Evolutionary conservation across 2,113 vertebrate species (phyloP).

Genomic region (Corythoichthys haematopterus): DNA sequence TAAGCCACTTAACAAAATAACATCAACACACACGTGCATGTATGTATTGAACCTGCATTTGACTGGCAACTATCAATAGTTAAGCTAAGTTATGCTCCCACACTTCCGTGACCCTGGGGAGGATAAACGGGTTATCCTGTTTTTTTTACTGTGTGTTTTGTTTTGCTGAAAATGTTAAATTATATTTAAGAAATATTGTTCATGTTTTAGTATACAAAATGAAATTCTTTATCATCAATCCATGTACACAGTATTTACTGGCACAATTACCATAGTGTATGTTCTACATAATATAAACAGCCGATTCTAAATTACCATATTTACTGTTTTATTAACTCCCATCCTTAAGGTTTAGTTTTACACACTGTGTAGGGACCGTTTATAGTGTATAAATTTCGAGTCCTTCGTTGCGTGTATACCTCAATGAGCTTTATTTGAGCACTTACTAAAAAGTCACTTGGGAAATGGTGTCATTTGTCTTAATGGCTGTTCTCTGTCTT

Average conservation of each 20-base stretch:
- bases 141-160: too few species aligned
- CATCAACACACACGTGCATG: too few species aligned
- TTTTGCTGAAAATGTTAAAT: too few species aligned
- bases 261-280: conserved; percentile 58
- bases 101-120: too few species aligned
- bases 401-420: conserved; percentile 54
- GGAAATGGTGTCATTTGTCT: conserved; percentile 46
- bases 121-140: too few species aligned
- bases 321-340: conserved; percentile 38
- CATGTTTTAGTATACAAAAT: too few species aligned
- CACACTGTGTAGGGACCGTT: conserved; percentile 28
- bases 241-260: conserved; percentile 58
- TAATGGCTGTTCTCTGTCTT: conserved; percentile 73
- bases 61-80: too few species aligned
- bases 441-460: conserved; percentile 41
- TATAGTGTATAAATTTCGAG: conserved; percentile 51
- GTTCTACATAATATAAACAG: conserved; percentile 48
- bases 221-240: conserved; percentile 58
- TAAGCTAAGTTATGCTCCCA: too few species aligned
- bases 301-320: conserved; percentile 42
- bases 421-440: conserved; percentile 47
- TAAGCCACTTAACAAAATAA: too few species aligned
- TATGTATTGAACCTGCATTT: too few species aligned
- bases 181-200: too few species aligned
- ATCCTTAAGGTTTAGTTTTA: conserved; percentile 27